A percentile compares a stretch with the other conserved stretches of the same genome.
These are phyloP conservation scores for Drepana arcuata DNA, from an alignment of 1,140 invertebrate species.

Conservation along the genomic window DNA sequence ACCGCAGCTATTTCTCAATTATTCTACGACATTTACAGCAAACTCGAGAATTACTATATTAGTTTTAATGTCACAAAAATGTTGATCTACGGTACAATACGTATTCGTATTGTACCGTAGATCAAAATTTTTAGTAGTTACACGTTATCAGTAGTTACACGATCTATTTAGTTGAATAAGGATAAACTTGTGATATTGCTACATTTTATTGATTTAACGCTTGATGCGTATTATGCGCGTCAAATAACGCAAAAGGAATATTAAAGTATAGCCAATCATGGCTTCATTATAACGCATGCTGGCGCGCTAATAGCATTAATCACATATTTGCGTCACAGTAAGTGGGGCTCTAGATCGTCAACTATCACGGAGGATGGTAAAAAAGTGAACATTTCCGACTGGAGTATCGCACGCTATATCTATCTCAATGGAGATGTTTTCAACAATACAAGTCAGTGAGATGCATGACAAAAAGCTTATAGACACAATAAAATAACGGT, in stretches of 20 bases:
- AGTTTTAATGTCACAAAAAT: too few species aligned
- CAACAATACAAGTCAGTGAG: constrained; percentile 38
- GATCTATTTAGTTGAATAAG: too few species aligned
- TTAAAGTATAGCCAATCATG: constrained; percentile 12
- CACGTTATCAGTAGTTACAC: too few species aligned
- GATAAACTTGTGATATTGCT: too few species aligned
- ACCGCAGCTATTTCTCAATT: constrained; percentile 42
- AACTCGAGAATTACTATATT: too few species aligned
- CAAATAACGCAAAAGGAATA: constrained; percentile 14
- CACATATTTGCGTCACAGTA: constrained; percentile 43
- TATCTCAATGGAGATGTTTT: constrained; percentile 35
- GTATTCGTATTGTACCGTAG: too few species aligned
- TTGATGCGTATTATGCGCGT: too few species aligned
- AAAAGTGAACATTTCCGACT: constrained; percentile 28
- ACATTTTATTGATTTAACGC: too few species aligned
- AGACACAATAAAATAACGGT: constrained; percentile 36
- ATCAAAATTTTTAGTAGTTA: too few species aligned
- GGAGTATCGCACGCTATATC: constrained; percentile 43
- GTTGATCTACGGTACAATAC: too few species aligned
- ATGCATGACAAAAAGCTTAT: constrained; percentile 48
- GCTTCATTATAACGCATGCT: constrained; percentile 14
- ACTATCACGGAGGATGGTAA: constrained; percentile 31
- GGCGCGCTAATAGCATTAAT: constrained; percentile 26
- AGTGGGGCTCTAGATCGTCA: constrained; percentile 36
- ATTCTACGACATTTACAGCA: too few species aligned